phyloP scores from a whole-genome alignment of 2,797 vertebrate genomes.

The Enteromius radiatus region DNA sequence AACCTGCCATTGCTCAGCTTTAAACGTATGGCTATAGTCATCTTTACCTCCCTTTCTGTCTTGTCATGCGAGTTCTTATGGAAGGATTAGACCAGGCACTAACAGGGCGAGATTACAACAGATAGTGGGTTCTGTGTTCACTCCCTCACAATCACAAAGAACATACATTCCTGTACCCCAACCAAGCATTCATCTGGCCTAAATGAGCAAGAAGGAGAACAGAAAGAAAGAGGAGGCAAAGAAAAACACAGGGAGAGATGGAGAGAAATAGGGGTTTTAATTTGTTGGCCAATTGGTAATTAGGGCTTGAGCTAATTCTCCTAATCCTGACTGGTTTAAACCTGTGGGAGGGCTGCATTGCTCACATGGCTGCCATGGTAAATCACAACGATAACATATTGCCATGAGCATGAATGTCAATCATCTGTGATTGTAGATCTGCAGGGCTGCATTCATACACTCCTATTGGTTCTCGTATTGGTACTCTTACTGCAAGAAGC shows the following conservation, averaged over 20 bases:
- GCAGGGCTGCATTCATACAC: background rate
- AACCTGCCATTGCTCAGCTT: background rate
- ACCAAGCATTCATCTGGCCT: slow-evolving; percentile 22
- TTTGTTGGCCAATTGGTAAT: slow-evolving; percentile 43
- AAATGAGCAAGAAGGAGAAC: background rate
- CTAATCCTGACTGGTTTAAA: slow-evolving; percentile 57
- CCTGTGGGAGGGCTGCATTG: slow-evolving; percentile 22
- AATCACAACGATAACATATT: background rate
- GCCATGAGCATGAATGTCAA: slow-evolving; percentile 20
- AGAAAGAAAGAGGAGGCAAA: slow-evolving; percentile 1
- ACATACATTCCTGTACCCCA: slow-evolving; percentile 34
- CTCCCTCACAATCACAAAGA: slow-evolving; percentile 26
- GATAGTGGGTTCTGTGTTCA: background rate
- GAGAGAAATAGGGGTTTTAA: slow-evolving; percentile 34
- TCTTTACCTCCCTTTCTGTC: slow-evolving; percentile 13
- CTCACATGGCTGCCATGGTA: background rate
- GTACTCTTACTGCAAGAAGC: background rate
- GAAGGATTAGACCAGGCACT: slow-evolving; percentile 62
- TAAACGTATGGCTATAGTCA: background rate
- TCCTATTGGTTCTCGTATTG: background rate
- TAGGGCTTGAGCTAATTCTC: slow-evolving; percentile 53
- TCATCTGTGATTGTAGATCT: background rate
- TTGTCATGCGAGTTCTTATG: slow-evolving; percentile 24
- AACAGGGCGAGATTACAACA: slow-evolving; percentile 32
- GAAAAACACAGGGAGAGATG: slow-evolving; percentile 13